Conservation (phyloP, 2,888 invertebrate species). For the Drosophila maculinotata region DNA sequence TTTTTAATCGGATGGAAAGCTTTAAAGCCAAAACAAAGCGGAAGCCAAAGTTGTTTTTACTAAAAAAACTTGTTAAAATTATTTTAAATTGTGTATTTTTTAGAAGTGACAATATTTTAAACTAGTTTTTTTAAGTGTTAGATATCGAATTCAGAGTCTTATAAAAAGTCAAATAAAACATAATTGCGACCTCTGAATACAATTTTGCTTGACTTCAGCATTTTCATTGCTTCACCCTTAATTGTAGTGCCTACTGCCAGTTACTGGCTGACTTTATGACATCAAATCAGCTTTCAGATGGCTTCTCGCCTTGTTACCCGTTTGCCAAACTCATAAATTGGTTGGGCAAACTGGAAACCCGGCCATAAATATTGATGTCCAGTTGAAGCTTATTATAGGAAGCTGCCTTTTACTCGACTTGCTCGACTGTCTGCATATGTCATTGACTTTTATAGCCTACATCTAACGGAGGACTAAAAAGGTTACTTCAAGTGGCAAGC, state of each 20-base stretch:
- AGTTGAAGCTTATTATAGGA: slow-evolving; percentile 56
- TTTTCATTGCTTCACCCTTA: slow-evolving; percentile 23
- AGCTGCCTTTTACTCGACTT: slow-evolving; percentile 23
- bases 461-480: slow-evolving; percentile 19
- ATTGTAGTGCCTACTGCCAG: slow-evolving; percentile 21
- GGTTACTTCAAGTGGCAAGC: slow-evolving; percentile 28
- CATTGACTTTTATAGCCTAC: slow-evolving; percentile 63
- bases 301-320: slow-evolving; percentile 21
- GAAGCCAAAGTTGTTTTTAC: slow-evolving; percentile 15
- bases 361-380: slow-evolving; percentile 70
- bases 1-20: slow-evolving; percentile 7
- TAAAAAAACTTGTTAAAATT: background rate
- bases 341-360: slow-evolving; percentile 38
- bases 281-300: slow-evolving; percentile 39
- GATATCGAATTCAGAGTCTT: too few relatives aligned
- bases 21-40: slow-evolving; percentile 42
- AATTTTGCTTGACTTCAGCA: background rate
- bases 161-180: too few relatives aligned
- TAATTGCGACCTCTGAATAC: too few relatives aligned
- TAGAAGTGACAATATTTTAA: background rate
- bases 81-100: background rate
- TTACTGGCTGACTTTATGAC: slow-evolving; percentile 22
- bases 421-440: slow-evolving; percentile 39
- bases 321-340: slow-evolving; percentile 50
- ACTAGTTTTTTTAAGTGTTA: background rate